These are phyloP conservation scores for Opisthocomus hoazin DNA, from an alignment of 2,113 vertebrate genomes.

Conservation along the genomic window DNA sequence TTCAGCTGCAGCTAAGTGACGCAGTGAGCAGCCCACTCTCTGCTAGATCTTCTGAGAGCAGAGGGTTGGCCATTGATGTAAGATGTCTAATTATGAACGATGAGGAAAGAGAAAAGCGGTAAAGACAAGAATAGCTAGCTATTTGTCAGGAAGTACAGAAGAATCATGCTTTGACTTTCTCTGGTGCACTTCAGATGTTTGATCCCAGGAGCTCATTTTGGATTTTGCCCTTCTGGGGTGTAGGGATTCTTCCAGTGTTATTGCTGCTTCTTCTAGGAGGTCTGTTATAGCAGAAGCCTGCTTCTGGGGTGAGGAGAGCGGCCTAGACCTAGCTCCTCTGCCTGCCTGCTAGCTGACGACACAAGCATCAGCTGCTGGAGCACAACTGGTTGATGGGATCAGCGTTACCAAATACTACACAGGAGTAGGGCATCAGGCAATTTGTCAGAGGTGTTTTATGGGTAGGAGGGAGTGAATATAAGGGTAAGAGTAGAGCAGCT, in stretches of 20 bases:
- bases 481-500: background rate
- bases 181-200: background rate
- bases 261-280: background rate
- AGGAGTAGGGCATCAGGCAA: background rate
- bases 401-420: fast-evolving
- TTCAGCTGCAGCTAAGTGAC: background rate
- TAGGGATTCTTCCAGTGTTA: background rate
- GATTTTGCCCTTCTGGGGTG: background rate
- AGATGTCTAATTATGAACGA: background rate
- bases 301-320: background rate
- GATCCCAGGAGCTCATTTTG: background rate
- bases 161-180: background rate
- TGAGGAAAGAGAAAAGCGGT: background rate
- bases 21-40: background rate
- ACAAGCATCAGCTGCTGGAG: background rate
- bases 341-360: background rate
- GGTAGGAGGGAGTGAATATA: background rate
- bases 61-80: background rate
- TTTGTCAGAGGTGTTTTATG: background rate
- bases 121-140: background rate
- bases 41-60: background rate
- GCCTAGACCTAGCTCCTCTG: background rate
- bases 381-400: background rate
- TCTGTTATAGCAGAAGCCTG: background rate
- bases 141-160: background rate